Percentiles rank a stretch among this genome's conserved stretches.
Evolutionary conservation across 2,888 invertebrate species (phyloP).

Genomic region (Myathropa florea): DNA sequence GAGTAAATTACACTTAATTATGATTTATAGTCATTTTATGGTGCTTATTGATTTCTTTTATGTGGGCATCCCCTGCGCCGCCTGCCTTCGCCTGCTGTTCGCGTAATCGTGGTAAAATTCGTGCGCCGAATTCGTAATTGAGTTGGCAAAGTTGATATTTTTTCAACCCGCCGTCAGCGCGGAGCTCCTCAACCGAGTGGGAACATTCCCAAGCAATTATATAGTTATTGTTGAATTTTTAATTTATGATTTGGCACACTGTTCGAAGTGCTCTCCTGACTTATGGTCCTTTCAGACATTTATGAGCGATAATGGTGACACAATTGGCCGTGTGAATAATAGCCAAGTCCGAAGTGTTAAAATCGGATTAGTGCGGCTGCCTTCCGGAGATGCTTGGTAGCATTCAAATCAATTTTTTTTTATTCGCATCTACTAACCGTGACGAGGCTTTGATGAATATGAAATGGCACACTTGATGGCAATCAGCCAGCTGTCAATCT

Average conservation of each 20-base stretch:
- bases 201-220: slow-evolving; percentile 52
- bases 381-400: slow-evolving; percentile 7
- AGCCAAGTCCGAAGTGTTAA: slow-evolving; percentile 24
- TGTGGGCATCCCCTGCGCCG: slow-evolving; percentile 3
- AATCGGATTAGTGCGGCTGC: slow-evolving; percentile 37
- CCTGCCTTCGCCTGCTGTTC: not conserved
- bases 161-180: not conserved
- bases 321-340: slow-evolving; percentile 33
- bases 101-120: slow-evolving; percentile 59
- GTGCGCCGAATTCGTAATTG: slow-evolving; percentile 63
- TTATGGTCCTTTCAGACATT: slow-evolving; percentile 52
- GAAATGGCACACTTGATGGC: not conserved
- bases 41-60: slow-evolving; percentile 60
- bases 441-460: not conserved
- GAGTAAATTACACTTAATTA: slow-evolving; percentile 69
- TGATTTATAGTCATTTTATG: slow-evolving; percentile 68
- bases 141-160: slow-evolving; percentile 36
- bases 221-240: slow-evolving; percentile 50
- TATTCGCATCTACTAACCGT: not conserved
- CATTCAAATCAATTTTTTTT: slow-evolving; percentile 6
- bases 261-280: slow-evolving; percentile 26
- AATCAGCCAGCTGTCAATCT: not conserved
- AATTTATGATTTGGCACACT: slow-evolving; percentile 49
- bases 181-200: not conserved
- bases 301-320: slow-evolving; percentile 45